These are phyloP conservation scores for Shinisaurus crocodilurus DNA, from an alignment of 2,113 vertebrate species.

Conservation along the genomic window DNA sequence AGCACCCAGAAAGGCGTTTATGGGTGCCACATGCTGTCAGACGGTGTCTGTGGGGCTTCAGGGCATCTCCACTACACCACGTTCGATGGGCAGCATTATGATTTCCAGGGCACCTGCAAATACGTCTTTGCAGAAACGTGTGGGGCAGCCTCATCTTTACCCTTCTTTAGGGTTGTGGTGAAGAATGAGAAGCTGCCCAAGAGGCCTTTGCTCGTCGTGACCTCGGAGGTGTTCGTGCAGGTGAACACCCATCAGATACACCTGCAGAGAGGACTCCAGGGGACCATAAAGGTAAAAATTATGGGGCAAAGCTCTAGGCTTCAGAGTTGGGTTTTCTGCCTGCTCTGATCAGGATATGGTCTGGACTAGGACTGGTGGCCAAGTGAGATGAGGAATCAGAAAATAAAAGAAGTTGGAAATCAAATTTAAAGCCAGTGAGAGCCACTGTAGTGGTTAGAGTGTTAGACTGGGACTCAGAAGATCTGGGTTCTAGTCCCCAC, in stretches of 20 bases:
- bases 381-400: background rate
- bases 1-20: slow-evolving; percentile 54
- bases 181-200: slow-evolving; percentile 59
- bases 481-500: too few relatives aligned
- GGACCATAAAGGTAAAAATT: slow-evolving; percentile 23
- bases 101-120: slow-evolving; percentile 71
- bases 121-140: slow-evolving; percentile 65
- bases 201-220: slow-evolving; percentile 41
- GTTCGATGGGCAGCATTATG: slow-evolving; percentile 62
- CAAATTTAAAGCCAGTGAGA: background rate
- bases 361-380: background rate
- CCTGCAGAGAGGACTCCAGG: slow-evolving; percentile 34
- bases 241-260: slow-evolving; percentile 61
- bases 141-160: background rate
- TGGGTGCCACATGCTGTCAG: slow-evolving; percentile 62
- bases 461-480: too few relatives aligned
- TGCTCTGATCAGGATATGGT: background rate
- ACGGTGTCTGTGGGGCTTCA: slow-evolving; percentile 68
- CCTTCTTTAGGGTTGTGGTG: slow-evolving; percentile 70
- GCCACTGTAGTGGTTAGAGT: too few relatives aligned
- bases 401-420: background rate
- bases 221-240: slow-evolving; percentile 68
- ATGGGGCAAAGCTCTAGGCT: background rate
- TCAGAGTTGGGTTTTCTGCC: too few relatives aligned
- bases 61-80: slow-evolving; percentile 74